phyloP scores from a whole-genome alignment of 2,797 vertebrate genomes.

The Sylvia borin region DNA sequence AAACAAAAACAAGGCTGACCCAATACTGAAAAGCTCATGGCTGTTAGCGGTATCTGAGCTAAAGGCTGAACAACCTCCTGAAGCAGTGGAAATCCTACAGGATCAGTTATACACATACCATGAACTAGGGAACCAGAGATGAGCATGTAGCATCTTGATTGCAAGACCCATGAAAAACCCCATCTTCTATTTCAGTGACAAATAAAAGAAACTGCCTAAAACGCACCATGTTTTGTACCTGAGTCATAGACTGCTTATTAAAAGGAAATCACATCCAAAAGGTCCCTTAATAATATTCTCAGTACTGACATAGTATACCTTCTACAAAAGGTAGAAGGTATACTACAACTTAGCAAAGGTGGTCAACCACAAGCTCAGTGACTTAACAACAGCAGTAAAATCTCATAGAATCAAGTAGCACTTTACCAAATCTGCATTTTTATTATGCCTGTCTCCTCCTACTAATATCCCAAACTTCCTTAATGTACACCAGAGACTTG shows the following conservation, averaged over 20 bases:
- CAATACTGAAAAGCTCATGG: not conserved
- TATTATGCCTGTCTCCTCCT: rapidly evolving
- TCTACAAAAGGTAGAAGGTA: not conserved
- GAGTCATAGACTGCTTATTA: not conserved
- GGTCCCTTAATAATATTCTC: not conserved
- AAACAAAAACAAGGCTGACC: not conserved
- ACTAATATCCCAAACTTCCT: not conserved
- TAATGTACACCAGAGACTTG: not conserved
- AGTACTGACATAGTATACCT: not conserved
- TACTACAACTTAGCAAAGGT: not conserved
- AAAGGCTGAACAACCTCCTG: not conserved
- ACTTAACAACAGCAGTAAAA: not conserved
- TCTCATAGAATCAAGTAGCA: not conserved
- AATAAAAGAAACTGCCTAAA: not conserved
- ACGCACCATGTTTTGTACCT: not conserved
- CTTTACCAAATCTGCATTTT: not conserved
- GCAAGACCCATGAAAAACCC: not conserved
- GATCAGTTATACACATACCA: rapidly evolving
- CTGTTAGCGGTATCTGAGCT: not conserved
- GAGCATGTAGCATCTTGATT: not conserved
- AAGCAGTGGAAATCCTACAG: not conserved
- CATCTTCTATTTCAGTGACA: not conserved
- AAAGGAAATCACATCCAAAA: not conserved
- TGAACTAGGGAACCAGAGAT: not conserved
- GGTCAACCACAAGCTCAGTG: not conserved